Base-by-base conservation (phyloP, 1,140 invertebrate genomes). In the Cephus cinctus region DNA sequence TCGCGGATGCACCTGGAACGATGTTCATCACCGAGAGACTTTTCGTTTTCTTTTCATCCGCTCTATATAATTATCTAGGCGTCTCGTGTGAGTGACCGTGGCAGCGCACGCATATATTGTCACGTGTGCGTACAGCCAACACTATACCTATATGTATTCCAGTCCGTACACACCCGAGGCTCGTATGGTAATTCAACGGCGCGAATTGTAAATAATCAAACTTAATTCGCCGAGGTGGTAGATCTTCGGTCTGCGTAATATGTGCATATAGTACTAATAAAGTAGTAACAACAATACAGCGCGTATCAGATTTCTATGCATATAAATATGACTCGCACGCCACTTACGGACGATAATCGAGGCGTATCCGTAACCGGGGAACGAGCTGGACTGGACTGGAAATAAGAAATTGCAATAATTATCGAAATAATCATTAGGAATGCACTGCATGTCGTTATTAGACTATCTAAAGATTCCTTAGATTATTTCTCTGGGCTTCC, bases 251-350 rank as follows among this genome's bases (percentile, higher is more conserved):
- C 9, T 11, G 5, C 16, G 11, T 41, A 45, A 39, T 57, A 56
- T 56, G 52, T 52, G 43, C 61, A 57, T 56, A 56, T 56, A 56
- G 57, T 52, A 34, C 45, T 59, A 61, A 65, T 65, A 63, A 63
- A 65, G 56, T 38, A 57, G 57, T 65, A 56, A 59, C 51, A 38
- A 32, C 23, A 48, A 46, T 54, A 54, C 30, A n/a, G 43, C 41
- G 38, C 34, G 41, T 54, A 62, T 57, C 50, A 54, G 46, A 62
- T 63, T 61, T 57, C 54, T 55, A 58, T 62, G 59, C 54, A 61
- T 59, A 61, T 56, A 62, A 59, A 64, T 66, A 60, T 43, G 52
- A 57, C 51, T 52, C 43, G 45, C 14, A 16, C 25, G 43, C 46
- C 61, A 56, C 61, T 53, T n/a, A n/a, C 45, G 34, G 38, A 50